Evolutionary conservation across 2,797 vertebrate species (phyloP), one percentile per base, ranked within the genome.

Genomic region (Ctenopoma multispine): DNA sequence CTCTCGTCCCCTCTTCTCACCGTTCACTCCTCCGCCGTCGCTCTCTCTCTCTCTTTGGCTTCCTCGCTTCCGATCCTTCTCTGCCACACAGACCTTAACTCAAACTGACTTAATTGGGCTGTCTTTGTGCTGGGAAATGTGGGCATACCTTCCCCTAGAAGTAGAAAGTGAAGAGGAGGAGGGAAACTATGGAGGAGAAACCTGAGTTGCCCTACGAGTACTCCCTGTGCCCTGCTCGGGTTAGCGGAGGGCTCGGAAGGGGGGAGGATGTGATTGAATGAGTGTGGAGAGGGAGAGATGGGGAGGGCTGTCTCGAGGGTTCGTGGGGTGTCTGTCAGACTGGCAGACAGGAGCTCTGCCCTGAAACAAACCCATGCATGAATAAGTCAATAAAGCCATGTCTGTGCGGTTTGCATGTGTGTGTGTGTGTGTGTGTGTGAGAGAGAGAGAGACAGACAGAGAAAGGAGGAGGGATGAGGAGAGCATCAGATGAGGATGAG

Each of bases 91-190:
- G 90, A 93, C 90, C 90, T 89, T 93, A 94, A 94, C 93, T 94
- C 92, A 94, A 91, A 91, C 91, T 92, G 93, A 94, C 92, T 93
- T 94, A 94, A 94, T 94, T 94, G 93, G 93, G 93, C 91, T 93
- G 91, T 92, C 90, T 94, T 93, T 93, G 93, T 93, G 93, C 82
- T 83, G 89, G 87, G 90, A 93, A 92, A 87, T 92, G 89, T 88
- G 87, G 90, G 91, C 86, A 83, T 89, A 92, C 92, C 91, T 90
- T 94, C 82, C 80, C 68, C 82, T 87, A 69, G 56, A 80, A 68
- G 74, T 68, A 53, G 61, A 75, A 79, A 81, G 66, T 71, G 72
- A 70, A 72, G 61, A 82, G 80, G 76, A 61, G 78, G 69, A 74
- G 70, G 72, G 58, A 56, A 79, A 20, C 27, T 31, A 49, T 53